These are phyloP conservation scores for Hemiprocne comata DNA, from an alignment of 2,113 vertebrate species.

Conservation along the genomic window DNA sequence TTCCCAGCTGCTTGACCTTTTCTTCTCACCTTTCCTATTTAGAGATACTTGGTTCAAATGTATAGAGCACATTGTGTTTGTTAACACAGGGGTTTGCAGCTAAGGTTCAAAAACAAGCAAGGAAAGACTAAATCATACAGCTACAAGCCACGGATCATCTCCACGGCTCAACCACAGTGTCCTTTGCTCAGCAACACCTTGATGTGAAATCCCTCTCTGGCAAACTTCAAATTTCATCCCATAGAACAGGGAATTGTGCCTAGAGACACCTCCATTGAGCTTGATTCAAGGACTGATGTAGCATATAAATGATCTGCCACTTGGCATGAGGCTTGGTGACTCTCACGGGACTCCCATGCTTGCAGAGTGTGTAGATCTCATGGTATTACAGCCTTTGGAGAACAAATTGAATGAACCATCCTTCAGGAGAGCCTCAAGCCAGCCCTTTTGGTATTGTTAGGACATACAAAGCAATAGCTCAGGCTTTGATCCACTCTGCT, in stretches of 20 bases:
- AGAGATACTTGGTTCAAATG: not conserved
- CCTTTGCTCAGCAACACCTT: not conserved
- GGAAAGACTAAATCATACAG: rapidly evolving
- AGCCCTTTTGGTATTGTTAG: not conserved
- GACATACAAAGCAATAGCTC: slow-evolving; percentile 17
- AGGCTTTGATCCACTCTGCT: slow-evolving; percentile 64
- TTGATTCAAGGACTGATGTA: not conserved
- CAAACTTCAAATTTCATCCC: not conserved
- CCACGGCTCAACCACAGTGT: rapidly evolving
- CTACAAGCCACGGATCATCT: not conserved
- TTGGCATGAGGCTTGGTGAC: not conserved
- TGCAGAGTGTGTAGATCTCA: not conserved
- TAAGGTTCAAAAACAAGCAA: not conserved
- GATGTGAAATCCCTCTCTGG: not conserved
- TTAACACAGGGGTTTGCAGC: not conserved
- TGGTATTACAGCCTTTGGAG: not conserved
- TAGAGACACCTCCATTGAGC: rapidly evolving
- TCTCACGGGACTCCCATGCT: rapidly evolving
- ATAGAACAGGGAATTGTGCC: not conserved
- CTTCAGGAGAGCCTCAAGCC: slow-evolving; percentile 29
- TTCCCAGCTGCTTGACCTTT: not conserved
- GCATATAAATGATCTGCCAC: not conserved
- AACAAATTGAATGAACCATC: slow-evolving; percentile 49
- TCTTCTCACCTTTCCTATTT: not conserved
- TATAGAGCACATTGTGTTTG: not conserved